A percentile compares a stretch with the other conserved stretches of the same genome.
Conservation (phyloP, 2,888 invertebrate species). For the Dorcus parallelipipedus region DNA sequence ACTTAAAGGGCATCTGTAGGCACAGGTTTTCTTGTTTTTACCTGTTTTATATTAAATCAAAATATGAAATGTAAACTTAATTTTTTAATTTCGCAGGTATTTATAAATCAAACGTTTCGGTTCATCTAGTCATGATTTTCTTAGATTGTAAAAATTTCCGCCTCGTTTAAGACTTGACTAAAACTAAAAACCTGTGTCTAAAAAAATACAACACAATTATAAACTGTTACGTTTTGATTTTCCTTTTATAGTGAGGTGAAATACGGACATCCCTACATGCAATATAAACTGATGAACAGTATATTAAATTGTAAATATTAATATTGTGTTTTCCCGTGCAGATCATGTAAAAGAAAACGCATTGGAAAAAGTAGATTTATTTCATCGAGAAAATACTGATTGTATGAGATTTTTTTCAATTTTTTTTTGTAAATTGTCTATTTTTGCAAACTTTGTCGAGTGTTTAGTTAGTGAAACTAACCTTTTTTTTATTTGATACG, state of each 20-base stretch:
- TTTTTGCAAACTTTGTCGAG: not conserved
- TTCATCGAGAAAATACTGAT: constrained; percentile 3
- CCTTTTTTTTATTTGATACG: constrained; percentile 5
- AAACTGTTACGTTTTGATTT: not conserved
- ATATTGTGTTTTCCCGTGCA: constrained; percentile 14
- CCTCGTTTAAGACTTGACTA: too few relatives aligned
- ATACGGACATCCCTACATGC: not conserved
- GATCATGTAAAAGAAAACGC: constrained; percentile 5
- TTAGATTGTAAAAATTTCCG: not conserved
- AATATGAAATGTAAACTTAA: too few relatives aligned
- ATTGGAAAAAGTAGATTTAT: constrained; percentile 8
- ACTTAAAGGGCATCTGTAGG: constrained; percentile 1
- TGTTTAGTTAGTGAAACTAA: constrained; percentile 11
- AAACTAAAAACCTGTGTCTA: not conserved
- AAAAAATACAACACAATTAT: not conserved
- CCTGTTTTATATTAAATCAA: too few relatives aligned
- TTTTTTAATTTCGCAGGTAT: too few relatives aligned
- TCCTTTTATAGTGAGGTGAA: constrained; percentile 1
- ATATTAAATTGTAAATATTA: constrained; percentile 22
- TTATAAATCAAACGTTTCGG: not conserved
- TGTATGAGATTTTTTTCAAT: constrained; percentile 8
- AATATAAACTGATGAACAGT: constrained; percentile 23
- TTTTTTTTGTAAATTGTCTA: constrained; percentile 3
- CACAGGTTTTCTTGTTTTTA: constrained; percentile 6
- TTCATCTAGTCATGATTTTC: not conserved